These are phyloP conservation scores for Rhombomys opimus DNA, from an alignment of 2,113 vertebrate species.

Conservation along the genomic window DNA sequence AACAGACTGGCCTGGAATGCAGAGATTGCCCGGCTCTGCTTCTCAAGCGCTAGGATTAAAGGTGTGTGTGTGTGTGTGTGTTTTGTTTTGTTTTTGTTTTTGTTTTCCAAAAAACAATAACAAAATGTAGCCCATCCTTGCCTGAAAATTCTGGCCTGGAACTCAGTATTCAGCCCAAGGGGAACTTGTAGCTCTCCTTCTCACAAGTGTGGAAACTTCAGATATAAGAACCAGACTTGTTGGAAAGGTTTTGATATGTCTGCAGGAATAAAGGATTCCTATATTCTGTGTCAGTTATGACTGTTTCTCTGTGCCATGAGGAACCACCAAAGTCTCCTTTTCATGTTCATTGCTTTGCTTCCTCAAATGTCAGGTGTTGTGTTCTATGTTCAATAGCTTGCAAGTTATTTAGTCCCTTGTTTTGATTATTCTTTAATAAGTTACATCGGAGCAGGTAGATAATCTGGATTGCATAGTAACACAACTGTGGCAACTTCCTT, in stretches of 20 bases:
- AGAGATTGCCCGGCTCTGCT: background rate
- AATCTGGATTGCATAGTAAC: slow-evolving; percentile 15
- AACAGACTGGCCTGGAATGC: background rate
- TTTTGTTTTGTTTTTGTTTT: background rate
- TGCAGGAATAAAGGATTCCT: background rate
- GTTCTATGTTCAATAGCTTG: slow-evolving; percentile 28
- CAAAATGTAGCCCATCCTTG: no score
- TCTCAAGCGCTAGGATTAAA: background rate
- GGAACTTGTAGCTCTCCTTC: background rate
- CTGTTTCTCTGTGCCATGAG: background rate
- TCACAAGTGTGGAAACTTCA: background rate
- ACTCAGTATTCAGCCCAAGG: background rate
- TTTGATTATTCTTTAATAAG: slow-evolving; percentile 33
- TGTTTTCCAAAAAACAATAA: no score
- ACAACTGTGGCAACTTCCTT: background rate
- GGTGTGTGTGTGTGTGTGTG: no score
- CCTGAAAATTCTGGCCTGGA: background rate
- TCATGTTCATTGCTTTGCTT: slow-evolving; percentile 29
- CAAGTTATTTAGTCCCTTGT: background rate
- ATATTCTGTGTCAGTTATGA: background rate
- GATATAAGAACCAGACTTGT: background rate
- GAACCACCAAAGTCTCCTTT: background rate
- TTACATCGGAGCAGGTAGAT: background rate
- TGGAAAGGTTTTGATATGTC: slow-evolving; percentile 18
- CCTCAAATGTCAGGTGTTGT: background rate